phyloP scores from a whole-genome alignment of 1,140 invertebrate genomes.

The Drosophila lacertosa region DNA sequence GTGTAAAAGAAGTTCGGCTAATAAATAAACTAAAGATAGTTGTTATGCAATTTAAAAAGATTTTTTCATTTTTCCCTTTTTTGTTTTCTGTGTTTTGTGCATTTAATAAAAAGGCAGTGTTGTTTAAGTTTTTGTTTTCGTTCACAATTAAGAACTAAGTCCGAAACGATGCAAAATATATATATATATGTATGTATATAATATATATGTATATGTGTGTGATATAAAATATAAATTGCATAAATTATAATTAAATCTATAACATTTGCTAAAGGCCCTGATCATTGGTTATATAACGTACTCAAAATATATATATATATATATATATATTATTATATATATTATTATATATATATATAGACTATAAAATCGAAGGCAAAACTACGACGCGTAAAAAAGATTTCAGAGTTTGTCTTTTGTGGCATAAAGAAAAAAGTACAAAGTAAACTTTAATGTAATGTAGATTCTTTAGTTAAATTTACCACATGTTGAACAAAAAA shows the following conservation, averaged over 20 bases:
- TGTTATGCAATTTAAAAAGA: too few species aligned
- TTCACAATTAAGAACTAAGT: slow-evolving; percentile 34
- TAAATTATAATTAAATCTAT: slow-evolving; percentile 51
- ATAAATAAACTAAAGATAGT: slow-evolving; percentile 28
- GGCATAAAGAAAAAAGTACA: not conserved
- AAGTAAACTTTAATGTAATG: not conserved
- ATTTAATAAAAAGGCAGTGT: slow-evolving; percentile 73
- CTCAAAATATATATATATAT: slow-evolving; percentile 20
- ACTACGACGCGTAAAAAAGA: not conserved
- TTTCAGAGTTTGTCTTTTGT: slow-evolving; percentile 47
- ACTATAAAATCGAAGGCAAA: slow-evolving; percentile 14
- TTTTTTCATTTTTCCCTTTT: slow-evolving; percentile 7
- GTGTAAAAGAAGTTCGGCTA: slow-evolving; percentile 8
- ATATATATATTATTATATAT: slow-evolving; percentile 15
- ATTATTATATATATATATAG: slow-evolving; percentile 39
- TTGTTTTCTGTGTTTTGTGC: slow-evolving; percentile 40
- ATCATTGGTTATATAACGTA: slow-evolving; percentile 35
- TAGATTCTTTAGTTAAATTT: slow-evolving; percentile 21
- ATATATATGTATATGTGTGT: slow-evolving; percentile 9
- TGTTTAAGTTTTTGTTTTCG: slow-evolving; percentile 56
- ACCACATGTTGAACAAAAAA: slow-evolving; percentile 29
- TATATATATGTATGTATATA: slow-evolving; percentile 11
- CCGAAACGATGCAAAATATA: slow-evolving; percentile 12
- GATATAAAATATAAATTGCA: slow-evolving; percentile 16
- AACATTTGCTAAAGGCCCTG: slow-evolving; percentile 75